Evolutionary conservation across 2,888 invertebrate species (phyloP).

Genomic region (Acholoe squamosa): DNA sequence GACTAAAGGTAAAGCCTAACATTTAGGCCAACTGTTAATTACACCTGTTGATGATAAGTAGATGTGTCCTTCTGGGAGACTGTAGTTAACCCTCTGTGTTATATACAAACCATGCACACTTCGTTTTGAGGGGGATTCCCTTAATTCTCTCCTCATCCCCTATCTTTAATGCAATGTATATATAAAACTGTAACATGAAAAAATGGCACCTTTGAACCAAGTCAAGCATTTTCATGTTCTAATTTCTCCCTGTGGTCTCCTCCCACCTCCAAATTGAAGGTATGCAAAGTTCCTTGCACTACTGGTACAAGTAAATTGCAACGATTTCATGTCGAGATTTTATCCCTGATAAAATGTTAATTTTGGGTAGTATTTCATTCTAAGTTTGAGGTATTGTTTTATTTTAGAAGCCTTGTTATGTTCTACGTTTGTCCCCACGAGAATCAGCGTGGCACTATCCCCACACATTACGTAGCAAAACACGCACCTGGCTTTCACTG

Average conservation of each 20-base stretch:
- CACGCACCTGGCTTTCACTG: background rate
- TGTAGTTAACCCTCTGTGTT: slow-evolving; percentile 22
- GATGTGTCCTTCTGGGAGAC: slow-evolving; percentile 1
- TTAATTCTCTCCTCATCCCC: slow-evolving; percentile 12
- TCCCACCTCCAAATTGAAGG: too few species aligned
- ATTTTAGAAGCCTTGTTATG: too few species aligned
- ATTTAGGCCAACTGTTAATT: background rate
- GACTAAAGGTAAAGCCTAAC: slow-evolving; percentile 50
- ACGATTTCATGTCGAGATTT: too few species aligned
- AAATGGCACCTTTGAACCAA: background rate
- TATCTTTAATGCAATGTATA: background rate
- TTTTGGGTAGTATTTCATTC: too few species aligned
- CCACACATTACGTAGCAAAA: too few species aligned
- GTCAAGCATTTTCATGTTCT: background rate
- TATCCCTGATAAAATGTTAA: too few species aligned
- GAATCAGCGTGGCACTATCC: too few species aligned
- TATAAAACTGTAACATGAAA: background rate
- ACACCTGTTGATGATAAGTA: slow-evolving; percentile 8
- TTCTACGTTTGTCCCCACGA: too few species aligned
- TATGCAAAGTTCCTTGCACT: too few species aligned
- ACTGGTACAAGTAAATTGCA: too few species aligned
- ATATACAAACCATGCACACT: background rate
- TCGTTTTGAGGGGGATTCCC: background rate
- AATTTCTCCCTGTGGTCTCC: too few species aligned
- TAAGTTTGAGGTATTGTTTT: too few species aligned